These are phyloP conservation scores for Apolygus lucorum DNA, from an alignment of 1,140 invertebrate species.

Conservation along the genomic window DNA sequence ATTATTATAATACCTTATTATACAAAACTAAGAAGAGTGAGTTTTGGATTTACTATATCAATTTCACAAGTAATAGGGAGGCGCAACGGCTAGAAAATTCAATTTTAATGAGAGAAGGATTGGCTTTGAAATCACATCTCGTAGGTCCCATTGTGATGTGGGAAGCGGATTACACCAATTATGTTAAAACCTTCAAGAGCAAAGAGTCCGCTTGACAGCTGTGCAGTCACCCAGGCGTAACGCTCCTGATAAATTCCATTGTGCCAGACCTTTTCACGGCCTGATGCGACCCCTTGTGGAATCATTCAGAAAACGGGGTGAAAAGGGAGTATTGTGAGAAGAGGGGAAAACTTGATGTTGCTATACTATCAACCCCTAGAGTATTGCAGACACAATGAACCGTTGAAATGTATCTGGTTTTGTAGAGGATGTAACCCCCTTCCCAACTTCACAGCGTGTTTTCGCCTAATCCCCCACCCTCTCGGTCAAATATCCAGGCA, in stretches of 20 bases:
- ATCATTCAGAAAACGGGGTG: not conserved
- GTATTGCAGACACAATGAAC: not conserved
- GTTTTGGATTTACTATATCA: no score
- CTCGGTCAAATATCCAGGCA: not conserved
- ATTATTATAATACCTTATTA: no score
- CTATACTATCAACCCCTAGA: not conserved
- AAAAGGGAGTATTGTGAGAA: not conserved
- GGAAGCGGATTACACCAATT: not conserved
- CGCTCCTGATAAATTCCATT: not conserved
- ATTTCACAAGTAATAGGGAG: no score
- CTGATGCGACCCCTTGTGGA: not conserved
- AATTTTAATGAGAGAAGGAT: not conserved
- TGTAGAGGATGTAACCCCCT: not conserved
- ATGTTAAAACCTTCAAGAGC: not conserved
- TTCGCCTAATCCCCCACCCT: not conserved
- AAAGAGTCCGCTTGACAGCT: not conserved
- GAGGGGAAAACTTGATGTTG: not conserved
- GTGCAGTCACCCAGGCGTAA: not conserved
- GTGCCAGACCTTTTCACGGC: not conserved
- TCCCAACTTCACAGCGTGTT: not conserved
- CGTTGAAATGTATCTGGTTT: conserved; percentile 1
- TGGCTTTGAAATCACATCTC: not conserved
- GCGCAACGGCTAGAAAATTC: no score
- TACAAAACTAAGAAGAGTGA: no score
- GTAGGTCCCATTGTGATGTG: not conserved